Evolutionary conservation across 1,140 invertebrate species (phyloP).

Genomic region (Drosophila lacteicornis): DNA sequence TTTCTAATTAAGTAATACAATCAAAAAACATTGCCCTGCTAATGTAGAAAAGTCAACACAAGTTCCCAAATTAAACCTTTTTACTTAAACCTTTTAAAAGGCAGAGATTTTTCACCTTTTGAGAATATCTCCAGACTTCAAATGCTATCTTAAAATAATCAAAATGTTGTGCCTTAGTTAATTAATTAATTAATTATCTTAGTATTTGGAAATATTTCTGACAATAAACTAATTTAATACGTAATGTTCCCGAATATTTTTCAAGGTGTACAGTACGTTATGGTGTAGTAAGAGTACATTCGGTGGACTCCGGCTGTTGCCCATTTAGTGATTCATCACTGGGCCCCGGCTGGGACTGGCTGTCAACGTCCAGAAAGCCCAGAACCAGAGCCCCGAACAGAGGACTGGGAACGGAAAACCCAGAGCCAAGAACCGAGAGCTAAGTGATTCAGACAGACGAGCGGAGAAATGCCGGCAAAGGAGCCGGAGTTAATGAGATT

Average conservation of each 20-base stretch:
- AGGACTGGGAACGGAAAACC: constrained; percentile 9
- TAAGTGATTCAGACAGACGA: constrained; percentile 25
- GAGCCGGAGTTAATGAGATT: constrained; percentile 72
- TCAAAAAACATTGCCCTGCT: neutral
- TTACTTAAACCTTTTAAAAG: too few relatives aligned
- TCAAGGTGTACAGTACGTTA: constrained; percentile 1
- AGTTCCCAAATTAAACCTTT: too few relatives aligned
- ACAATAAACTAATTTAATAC: too few relatives aligned
- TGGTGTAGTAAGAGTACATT: constrained; percentile 5
- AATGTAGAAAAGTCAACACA: too few relatives aligned
- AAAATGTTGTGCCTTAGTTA: too few relatives aligned
- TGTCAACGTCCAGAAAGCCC: constrained; percentile 26
- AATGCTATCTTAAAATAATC: too few relatives aligned
- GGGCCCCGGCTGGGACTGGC: constrained; percentile 24
- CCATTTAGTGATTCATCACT: constrained; percentile 44
- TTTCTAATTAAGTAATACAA: too few relatives aligned
- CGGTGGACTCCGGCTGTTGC: constrained; percentile 1
- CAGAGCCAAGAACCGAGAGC: constrained; percentile 5
- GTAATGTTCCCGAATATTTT: neutral
- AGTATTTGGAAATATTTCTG: too few relatives aligned
- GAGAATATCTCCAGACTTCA: too few relatives aligned
- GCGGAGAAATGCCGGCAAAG: constrained; percentile 30
- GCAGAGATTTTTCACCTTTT: too few relatives aligned
- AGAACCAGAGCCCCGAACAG: constrained; percentile 5
- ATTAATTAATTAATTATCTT: too few relatives aligned